phyloP scores from a whole-genome alignment of 2,888 invertebrate species.

The Eristalis intricaria region DNA sequence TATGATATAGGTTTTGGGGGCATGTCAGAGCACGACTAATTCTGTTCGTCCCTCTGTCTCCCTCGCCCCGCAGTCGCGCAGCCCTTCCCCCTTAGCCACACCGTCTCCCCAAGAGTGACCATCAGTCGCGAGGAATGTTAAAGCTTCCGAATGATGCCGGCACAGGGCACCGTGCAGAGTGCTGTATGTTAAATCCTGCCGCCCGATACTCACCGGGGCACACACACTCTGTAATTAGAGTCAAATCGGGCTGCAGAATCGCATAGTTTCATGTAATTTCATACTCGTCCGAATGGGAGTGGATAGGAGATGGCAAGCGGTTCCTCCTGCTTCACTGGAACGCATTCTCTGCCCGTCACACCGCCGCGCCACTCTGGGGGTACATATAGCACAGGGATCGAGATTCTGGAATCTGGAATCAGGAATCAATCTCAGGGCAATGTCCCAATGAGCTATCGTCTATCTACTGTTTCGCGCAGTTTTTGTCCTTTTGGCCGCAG shows the following conservation, averaged over 20 bases:
- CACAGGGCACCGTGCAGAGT: not conserved
- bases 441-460: slow-evolving; percentile 60
- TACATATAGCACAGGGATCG: slow-evolving; percentile 36
- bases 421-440: slow-evolving; percentile 70
- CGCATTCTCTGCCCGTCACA: slow-evolving; percentile 39
- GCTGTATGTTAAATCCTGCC: slow-evolving; percentile 55
- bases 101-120: slow-evolving; percentile 7
- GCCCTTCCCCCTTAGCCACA: too few relatives aligned
- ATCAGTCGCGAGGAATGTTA: slow-evolving; percentile 54
- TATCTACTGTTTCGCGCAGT: slow-evolving; percentile 34
- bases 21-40: slow-evolving; percentile 73
- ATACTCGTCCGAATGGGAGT: slow-evolving; percentile 57
- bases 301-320: slow-evolving; percentile 15
- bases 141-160: slow-evolving; percentile 70
- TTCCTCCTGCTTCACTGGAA: slow-evolving; percentile 59
- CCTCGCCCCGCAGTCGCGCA: not conserved
- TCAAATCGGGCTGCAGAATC: slow-evolving; percentile 68
- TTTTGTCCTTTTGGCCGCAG: not conserved
- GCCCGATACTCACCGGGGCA: slow-evolving; percentile 39
- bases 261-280: slow-evolving; percentile 70
- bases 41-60: slow-evolving; percentile 37
- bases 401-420: slow-evolving; percentile 18
- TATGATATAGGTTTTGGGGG: slow-evolving; percentile 74
- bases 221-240: slow-evolving; percentile 70
- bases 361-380: not conserved